Conservation (phyloP, 2,888 invertebrate species). For the Epinotia nisella region DNA sequence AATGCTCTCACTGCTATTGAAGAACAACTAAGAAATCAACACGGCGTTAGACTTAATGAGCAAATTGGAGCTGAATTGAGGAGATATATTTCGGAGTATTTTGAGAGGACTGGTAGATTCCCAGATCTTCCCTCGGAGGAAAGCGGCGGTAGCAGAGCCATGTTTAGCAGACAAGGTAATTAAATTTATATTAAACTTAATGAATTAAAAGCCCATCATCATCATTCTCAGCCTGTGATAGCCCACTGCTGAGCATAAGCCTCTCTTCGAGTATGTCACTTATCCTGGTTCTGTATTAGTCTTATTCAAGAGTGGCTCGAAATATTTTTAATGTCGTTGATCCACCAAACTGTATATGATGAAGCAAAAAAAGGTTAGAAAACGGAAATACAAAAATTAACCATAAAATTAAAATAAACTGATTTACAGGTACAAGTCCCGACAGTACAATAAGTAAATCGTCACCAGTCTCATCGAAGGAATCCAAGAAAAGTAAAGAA, state of each 20-base stretch:
- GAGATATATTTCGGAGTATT: conserved; percentile 93
- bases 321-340: no score
- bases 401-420: neutral
- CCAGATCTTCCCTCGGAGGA: conserved; percentile 97
- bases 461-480: conserved; percentile 90
- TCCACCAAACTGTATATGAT: no score
- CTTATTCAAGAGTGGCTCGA: no score
- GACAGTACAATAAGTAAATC: conserved; percentile 93
- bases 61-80: conserved; percentile 94
- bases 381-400: neutral
- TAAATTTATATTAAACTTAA: no score
- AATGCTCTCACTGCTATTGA: conserved; percentile 86
- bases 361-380: no score
- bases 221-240: no score
- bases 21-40: conserved; percentile 88
- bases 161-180: conserved; percentile 91
- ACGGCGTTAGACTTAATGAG: conserved; percentile 92
- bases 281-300: no score
- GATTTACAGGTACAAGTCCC: conserved; percentile 84
- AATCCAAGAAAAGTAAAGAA: conserved; percentile 91
- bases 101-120: conserved; percentile 92
- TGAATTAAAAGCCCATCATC: no score
- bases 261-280: no score
- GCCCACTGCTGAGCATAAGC: no score
- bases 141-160: conserved; percentile 93